Evolutionary conservation across 2,888 invertebrate species (phyloP).

Genomic region (Lepidochitona cinerea): DNA sequence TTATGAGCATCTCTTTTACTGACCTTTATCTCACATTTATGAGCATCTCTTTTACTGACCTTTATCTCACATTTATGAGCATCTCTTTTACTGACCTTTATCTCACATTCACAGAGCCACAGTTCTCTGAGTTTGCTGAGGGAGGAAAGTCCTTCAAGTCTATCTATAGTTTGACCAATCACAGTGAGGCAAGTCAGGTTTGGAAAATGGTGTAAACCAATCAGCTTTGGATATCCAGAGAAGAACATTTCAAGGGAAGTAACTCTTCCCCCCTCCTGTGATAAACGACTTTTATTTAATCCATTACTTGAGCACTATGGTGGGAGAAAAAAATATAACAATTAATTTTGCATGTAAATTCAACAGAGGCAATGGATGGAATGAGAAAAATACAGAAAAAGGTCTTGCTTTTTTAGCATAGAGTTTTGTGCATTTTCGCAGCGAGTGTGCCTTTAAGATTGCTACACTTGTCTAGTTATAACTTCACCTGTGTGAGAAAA

Average conservation of each 20-base stretch:
- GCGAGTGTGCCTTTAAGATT: too few species aligned
- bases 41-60: too few species aligned
- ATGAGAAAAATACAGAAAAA: too few species aligned
- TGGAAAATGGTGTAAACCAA: slow-evolving; percentile 64
- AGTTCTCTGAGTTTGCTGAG: slow-evolving; percentile 49
- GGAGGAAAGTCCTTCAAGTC: slow-evolving; percentile 45
- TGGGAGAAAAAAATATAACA: too few species aligned
- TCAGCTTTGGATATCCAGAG: slow-evolving; percentile 65
- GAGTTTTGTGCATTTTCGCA: too few species aligned
- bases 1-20: too few species aligned
- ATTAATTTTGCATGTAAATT: too few species aligned
- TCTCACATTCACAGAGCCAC: slow-evolving; percentile 60
- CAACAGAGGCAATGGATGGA: too few species aligned
- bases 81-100: slow-evolving; percentile 49
- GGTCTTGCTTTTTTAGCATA: too few species aligned
- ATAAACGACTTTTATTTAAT: slow-evolving; percentile 49
- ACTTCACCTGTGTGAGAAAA: background rate
- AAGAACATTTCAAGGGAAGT: slow-evolving; percentile 69
- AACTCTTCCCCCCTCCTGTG: slow-evolving; percentile 49
- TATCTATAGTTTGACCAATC: slow-evolving; percentile 53
- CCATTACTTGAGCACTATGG: slow-evolving; percentile 65
- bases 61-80: too few species aligned
- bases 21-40: too few species aligned
- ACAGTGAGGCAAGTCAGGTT: slow-evolving; percentile 60
- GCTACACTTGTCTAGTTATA: too few species aligned